Base-by-base conservation (phyloP, 2,888 invertebrate genomes). In the Epinotia ramella region DNA sequence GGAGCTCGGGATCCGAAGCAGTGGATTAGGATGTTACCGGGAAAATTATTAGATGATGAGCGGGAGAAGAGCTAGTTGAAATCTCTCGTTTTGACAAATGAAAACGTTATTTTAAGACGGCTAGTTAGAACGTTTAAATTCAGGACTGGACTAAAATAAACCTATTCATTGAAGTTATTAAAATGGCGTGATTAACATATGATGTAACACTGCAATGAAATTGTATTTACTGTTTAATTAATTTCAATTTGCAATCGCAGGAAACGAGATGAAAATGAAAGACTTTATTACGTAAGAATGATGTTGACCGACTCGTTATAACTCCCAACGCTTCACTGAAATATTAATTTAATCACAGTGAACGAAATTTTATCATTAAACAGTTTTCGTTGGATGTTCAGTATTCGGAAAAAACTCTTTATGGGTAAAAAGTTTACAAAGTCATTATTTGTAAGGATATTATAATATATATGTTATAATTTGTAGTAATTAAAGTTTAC, bases 281-380 rank as follows among this genome's bases (percentile, higher is more conserved):
- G n/a, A 57, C 20, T 33, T 28, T n/a, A 33, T 60, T 60, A 16
- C 7, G 60, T 28, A 7, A 13, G 28, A 60, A n/a, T 60, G 33
- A 60, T 60, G 60, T 60, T 60, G 60, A 33, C 33, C 7, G 60
- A 60, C 60, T 60, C 60, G 60, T 60, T 62, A 62, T 62, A 28
- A 60, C 33, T 62, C 62, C 2, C 62, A 33, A 62, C 33, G 60
- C 62, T 62, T 62, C 33, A 7, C 5, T 16, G 33, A 62, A 62
- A 62, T 12, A 60, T 28, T 33, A 62, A 28, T 62, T 60, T 33
- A 33, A 28, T 62, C 28, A 62, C 40, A 40, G 40, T 40, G 40
- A 40, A 40, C 0, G 9, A n/a, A 33, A 28, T 33, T 60, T 33
- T n/a, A 28, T 62, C 28, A 62, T 24, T 60, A 13, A 16, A 60